Percentiles rank a stretch among this genome's conserved stretches.
These are phyloP conservation scores for Machimus rusticus DNA, from an alignment of 2,888 invertebrate species.

Conservation along the genomic window DNA sequence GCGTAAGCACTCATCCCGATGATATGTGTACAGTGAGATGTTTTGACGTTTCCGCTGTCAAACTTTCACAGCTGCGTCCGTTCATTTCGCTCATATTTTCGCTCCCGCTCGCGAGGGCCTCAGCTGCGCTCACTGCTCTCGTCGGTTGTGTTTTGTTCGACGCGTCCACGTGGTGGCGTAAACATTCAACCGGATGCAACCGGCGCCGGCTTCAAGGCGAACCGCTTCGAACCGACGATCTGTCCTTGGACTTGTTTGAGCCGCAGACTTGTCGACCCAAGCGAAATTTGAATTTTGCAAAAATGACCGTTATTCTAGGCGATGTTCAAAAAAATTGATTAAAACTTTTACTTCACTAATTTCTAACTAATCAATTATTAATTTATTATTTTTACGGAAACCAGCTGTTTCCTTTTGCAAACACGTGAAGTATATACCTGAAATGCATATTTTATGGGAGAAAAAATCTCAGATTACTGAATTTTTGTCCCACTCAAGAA, in stretches of 20 bases:
- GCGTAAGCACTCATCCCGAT: slow-evolving; percentile 26
- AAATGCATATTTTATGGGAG: too few species aligned
- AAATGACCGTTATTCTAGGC: background rate
- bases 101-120: background rate
- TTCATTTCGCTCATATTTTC: background rate
- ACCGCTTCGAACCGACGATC: background rate
- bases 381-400: too few species aligned
- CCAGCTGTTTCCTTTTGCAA: too few species aligned
- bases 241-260: background rate
- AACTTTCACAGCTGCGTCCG: slow-evolving; percentile 11
- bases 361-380: too few species aligned
- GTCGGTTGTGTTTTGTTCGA: background rate
- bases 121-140: background rate
- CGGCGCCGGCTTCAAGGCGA: background rate
- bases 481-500: too few species aligned
- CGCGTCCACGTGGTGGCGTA: background rate
- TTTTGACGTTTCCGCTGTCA: slow-evolving; percentile 42
- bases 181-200: background rate
- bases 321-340: background rate
- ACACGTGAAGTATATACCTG: too few species aligned
- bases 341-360: background rate
- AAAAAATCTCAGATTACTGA: too few species aligned
- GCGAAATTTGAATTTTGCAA: background rate
- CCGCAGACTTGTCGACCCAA: background rate
- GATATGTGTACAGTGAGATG: slow-evolving; percentile 41